A percentile compares a stretch with the other conserved stretches of the same genome.
Conservation (phyloP, 1,140 invertebrate species). For the Drosophila triauraria region DNA sequence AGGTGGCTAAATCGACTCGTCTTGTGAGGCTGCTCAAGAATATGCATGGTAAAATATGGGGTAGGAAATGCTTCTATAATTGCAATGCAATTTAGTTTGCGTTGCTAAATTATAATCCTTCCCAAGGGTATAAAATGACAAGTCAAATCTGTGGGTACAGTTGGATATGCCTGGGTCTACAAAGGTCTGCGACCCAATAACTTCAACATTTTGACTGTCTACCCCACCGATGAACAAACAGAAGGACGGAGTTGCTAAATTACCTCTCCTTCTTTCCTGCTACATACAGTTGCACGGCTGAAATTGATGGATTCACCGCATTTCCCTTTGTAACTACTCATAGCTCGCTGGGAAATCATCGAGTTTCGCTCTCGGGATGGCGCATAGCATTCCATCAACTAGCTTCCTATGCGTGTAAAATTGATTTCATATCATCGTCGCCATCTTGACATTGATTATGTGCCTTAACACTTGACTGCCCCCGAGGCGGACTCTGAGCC, state of each 20-base stretch:
- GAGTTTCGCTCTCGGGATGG: slow-evolving; percentile 7
- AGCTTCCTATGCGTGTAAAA: slow-evolving; percentile 42
- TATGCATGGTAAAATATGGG: too few relatives aligned
- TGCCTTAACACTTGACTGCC: slow-evolving; percentile 72
- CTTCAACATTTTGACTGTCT: background rate
- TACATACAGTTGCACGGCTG: slow-evolving; percentile 1
- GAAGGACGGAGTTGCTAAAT: background rate
- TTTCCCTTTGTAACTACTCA: slow-evolving; percentile 9
- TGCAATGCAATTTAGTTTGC: too few relatives aligned
- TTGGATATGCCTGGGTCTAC: background rate
- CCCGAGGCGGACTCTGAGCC: slow-evolving; percentile 29
- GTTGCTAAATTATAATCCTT: too few relatives aligned
- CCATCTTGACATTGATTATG: slow-evolving; percentile 73
- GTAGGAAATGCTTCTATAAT: too few relatives aligned
- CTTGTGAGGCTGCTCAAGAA: too few relatives aligned
- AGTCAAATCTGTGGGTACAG: too few relatives aligned
- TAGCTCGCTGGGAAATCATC: slow-evolving; percentile 3
- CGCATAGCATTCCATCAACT: slow-evolving; percentile 31
- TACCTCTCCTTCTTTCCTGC: background rate
- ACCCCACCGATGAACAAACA: background rate
- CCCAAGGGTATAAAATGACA: too few relatives aligned
- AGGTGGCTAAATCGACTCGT: too few relatives aligned
- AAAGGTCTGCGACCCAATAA: background rate
- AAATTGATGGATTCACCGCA: slow-evolving; percentile 18
- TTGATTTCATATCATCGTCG: slow-evolving; percentile 62